phyloP scores from a whole-genome alignment of 1,140 invertebrate species.

The Ericerus pela region DNA sequence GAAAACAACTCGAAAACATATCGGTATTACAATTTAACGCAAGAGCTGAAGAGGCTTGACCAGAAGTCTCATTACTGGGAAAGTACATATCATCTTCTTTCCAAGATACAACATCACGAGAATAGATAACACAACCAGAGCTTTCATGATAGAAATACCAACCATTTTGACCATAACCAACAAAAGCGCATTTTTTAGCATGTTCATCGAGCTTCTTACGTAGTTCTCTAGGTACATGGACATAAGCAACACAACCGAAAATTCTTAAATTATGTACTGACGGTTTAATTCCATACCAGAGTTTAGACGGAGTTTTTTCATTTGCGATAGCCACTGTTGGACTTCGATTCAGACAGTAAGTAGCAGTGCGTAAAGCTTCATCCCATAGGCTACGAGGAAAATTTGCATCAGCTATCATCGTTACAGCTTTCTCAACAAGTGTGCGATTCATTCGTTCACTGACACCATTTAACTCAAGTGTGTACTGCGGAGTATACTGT shows the following conservation, averaged over 20 bases:
- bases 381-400: constrained; percentile 9
- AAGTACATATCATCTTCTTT: too few relatives aligned
- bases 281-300: constrained; percentile 20
- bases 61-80: too few relatives aligned
- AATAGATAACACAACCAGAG: too few relatives aligned
- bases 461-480: constrained; percentile 28
- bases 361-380: constrained; percentile 16
- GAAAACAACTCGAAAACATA: too few relatives aligned
- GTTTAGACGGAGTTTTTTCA: constrained; percentile 20
- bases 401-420: neutral
- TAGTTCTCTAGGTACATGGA: constrained; percentile 19
- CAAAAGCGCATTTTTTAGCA: constrained; percentile 13
- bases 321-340: constrained; percentile 3
- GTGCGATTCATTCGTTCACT: constrained; percentile 6
- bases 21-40: too few relatives aligned
- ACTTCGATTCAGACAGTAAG: constrained; percentile 15
- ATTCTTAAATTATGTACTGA: constrained; percentile 23
- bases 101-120: too few relatives aligned
- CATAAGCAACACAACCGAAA: constrained; percentile 24
- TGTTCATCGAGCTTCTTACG: constrained; percentile 27
- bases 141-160: too few relatives aligned
- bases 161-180: constrained; percentile 24
- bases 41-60: too few relatives aligned
- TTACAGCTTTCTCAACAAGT: neutral
- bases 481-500: constrained; percentile 23